Base-by-base conservation (phyloP, 2,113 vertebrate species). In the Corythoichthys haematopterus region DNA sequence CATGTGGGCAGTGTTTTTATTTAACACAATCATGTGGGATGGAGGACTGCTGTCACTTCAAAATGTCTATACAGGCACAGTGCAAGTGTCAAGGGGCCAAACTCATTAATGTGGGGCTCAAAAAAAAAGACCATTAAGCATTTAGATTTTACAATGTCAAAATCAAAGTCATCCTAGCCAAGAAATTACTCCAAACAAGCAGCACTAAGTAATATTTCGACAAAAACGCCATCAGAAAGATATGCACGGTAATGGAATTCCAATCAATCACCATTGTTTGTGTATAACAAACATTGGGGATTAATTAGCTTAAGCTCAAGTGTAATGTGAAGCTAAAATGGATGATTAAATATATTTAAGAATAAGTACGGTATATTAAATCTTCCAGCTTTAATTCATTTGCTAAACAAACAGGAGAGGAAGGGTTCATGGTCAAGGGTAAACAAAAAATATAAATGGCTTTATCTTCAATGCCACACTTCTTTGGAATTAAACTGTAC, bases 311-410 rank as follows among this genome's bases (percentile, higher is more conserved):
- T 86, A 86, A 88, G 81, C 81, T 79, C 78, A 76, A 88, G 81
- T 87, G 86, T 90, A 88, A 89, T 90, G 68, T 84, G 74, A 85
- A 79, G 88, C 78, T 85, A 86, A 88, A 83, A 84, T 81, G 72
- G 75, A 75, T 76, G 79, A 87, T 90, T 82, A 87, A 88, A 73
- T 89, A 81, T 87, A 74, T 87, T 89, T 87, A 89, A 87, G 75
- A 70, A 65, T 47, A 82, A 60, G 75, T 43, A 43, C 40, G 6
- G 40, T 77, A 83, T 75, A 79, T 85, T 81, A 86, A 76, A 85
- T 85, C 80, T 72, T 74, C 70, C 64, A 80, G 83, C 74, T 87
- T 78, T 81, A 82, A 87, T 87, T 87, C 88, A 88, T 88, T 88
- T 84, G 81, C 87, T 85, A 87, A 90, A 90, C 84, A 87, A 88